Evolutionary conservation across 2,888 invertebrate species (phyloP).

Genomic region (Cataglyphis altisquamis): DNA sequence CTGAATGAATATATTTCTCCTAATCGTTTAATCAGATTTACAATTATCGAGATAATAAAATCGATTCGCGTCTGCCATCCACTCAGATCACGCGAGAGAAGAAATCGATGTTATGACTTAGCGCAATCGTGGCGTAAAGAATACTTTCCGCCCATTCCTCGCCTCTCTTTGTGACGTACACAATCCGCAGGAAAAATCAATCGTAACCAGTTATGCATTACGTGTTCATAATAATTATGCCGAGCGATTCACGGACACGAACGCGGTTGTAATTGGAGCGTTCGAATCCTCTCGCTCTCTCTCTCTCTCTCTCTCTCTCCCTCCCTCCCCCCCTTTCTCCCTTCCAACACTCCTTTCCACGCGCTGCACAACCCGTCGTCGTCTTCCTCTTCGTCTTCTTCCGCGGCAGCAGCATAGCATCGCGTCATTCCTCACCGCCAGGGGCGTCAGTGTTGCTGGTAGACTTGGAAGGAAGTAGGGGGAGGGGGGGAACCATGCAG

Average conservation of each 20-base stretch:
- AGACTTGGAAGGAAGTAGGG: conserved; percentile 71
- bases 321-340: conserved; percentile 53
- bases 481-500: conserved; percentile 79
- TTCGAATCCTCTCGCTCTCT: conserved; percentile 69
- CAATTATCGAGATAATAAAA: background rate
- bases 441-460: conserved; percentile 81
- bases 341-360: conserved; percentile 68
- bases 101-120: background rate
- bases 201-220: conserved; percentile 44
- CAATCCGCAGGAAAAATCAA: conserved; percentile 30
- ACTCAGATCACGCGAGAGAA: background rate
- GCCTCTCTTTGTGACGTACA: conserved; percentile 30
- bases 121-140: background rate
- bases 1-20: background rate
- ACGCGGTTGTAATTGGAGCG: conserved; percentile 64
- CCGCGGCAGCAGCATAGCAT: conserved; percentile 66
- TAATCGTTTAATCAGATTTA: background rate
- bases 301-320: conserved; percentile 37
- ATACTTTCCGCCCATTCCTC: background rate
- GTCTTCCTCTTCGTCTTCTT: conserved; percentile 74
- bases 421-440: conserved; percentile 82
- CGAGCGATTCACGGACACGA: conserved; percentile 38
- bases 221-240: conserved; percentile 38
- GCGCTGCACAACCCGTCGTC: conserved; percentile 56
- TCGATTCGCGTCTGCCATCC: background rate